A percentile compares a stretch with the other conserved stretches of the same genome.
These are phyloP conservation scores for Terrapene triunguis DNA, from an alignment of 2,113 vertebrate genomes.

Conservation along the genomic window DNA sequence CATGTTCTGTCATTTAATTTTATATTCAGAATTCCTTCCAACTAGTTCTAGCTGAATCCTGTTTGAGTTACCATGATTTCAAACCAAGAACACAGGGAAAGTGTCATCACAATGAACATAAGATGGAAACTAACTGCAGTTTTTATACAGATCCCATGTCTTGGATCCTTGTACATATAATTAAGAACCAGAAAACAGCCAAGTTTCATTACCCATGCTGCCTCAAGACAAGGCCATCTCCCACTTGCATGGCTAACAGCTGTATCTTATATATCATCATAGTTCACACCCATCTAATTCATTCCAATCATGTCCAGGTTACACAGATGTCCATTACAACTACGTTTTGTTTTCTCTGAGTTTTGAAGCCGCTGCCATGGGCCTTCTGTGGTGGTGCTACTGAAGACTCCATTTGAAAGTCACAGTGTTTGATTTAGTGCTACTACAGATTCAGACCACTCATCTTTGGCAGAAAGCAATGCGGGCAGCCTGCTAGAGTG, in stretches of 20 bases:
- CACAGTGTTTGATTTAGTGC: not conserved
- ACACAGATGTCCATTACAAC: not conserved
- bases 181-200: not conserved
- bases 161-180: accelerated
- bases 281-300: not conserved
- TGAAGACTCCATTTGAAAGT: not conserved
- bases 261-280: accelerated
- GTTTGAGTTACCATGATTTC: not conserved
- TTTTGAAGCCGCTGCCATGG: not conserved
- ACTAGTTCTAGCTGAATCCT: not conserved
- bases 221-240: not conserved
- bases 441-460: not conserved
- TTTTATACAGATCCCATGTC: not conserved
- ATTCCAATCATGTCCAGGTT: not conserved
- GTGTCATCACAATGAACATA: not conserved
- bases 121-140: not conserved
- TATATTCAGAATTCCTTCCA: not conserved
- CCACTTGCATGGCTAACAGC: not conserved
- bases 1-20: not conserved
- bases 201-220: not conserved
- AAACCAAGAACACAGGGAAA: not conserved
- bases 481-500: not conserved
- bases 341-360: accelerated
- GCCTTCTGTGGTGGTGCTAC: not conserved
- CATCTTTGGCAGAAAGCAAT: not conserved